Conservation (phyloP, 1,140 invertebrate species). For the Heliconius melpomene region DNA sequence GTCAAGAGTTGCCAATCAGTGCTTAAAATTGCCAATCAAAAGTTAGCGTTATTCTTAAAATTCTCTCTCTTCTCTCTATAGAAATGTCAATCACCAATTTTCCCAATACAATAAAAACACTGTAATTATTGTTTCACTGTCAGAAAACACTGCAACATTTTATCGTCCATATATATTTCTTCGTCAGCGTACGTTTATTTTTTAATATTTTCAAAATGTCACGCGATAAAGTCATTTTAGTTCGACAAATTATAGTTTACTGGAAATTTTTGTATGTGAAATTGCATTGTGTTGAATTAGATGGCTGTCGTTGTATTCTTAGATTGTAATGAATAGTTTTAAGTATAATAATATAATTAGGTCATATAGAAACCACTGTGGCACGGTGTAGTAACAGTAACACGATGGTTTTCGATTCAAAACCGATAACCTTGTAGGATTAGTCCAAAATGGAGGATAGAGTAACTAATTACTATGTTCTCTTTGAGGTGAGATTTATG, state of each 20-base stretch:
- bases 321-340: background rate
- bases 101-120: background rate
- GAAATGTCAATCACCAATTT: background rate
- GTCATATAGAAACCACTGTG: background rate
- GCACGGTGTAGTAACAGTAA: background rate
- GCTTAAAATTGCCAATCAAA: background rate
- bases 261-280: constrained; percentile 14
- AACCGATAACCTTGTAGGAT: background rate
- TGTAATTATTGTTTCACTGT: constrained; percentile 46
- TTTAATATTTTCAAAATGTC: constrained; percentile 32
- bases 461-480: no score
- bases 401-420: background rate
- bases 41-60: background rate
- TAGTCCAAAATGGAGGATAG: no score
- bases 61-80: no score
- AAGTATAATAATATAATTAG: background rate
- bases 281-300: constrained; percentile 21
- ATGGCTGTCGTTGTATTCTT: no score
- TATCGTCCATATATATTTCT: constrained; percentile 60
- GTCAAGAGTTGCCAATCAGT: background rate
- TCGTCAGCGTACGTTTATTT: constrained; percentile 35
- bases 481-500: no score
- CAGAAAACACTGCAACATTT: constrained; percentile 60
- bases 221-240: constrained; percentile 42
- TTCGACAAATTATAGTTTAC: constrained; percentile 13